Conservation (phyloP, 1,140 invertebrate genomes). For the Geopemphigus sp. region DNA sequence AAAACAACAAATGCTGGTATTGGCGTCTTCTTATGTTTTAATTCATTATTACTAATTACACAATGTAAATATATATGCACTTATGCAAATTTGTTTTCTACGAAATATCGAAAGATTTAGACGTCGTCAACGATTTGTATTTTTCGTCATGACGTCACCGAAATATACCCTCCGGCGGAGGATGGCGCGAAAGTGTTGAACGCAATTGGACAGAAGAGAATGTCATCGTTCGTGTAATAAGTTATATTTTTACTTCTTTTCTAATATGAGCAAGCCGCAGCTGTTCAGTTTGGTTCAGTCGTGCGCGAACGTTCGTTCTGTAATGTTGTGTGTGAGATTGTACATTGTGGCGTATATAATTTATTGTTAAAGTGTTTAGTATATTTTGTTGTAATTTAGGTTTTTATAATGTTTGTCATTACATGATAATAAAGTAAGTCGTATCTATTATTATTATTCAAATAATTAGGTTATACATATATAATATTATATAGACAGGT, state of each 20-base stretch:
- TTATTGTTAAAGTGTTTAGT: background rate
- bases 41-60: too few species aligned
- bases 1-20: too few species aligned
- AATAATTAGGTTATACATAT: background rate
- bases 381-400: constrained; percentile 8
- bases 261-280: background rate
- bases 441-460: background rate
- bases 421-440: constrained; percentile 6
- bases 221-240: background rate
- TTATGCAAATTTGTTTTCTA: too few species aligned
- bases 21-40: too few species aligned
- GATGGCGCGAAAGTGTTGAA: constrained; percentile 30
- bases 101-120: too few species aligned
- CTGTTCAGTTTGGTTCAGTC: constrained; percentile 11
- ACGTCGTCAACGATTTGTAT: too few species aligned
- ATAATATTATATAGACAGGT: background rate
- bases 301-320: background rate
- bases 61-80: too few species aligned
- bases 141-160: background rate
- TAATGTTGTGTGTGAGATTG: background rate
- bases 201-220: background rate
- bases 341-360: background rate
- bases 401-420: background rate
- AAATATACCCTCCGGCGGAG: constrained; percentile 10
- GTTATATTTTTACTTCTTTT: constrained; percentile 9